Percentiles rank a stretch among this genome's conserved stretches.
phyloP scores from a whole-genome alignment of 1,140 invertebrate genomes.

The Bombus difficillimus region DNA sequence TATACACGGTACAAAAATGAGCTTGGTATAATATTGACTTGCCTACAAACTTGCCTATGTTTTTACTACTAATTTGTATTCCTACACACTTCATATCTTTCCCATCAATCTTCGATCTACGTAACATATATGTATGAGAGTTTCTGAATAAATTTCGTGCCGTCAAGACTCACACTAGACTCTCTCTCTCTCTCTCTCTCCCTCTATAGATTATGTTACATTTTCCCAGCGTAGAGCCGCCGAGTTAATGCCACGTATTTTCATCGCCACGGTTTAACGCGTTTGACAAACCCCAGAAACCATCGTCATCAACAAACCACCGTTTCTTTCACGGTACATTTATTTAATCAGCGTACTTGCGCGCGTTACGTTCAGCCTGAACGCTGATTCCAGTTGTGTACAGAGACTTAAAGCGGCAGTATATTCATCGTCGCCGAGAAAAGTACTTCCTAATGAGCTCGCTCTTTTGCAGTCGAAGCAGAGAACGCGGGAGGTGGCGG shows the following conservation, averaged over 20 bases:
- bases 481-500: slow-evolving; percentile 13
- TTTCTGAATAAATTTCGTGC: too few species aligned
- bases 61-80: too few species aligned
- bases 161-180: too few species aligned
- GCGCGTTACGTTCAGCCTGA: not conserved
- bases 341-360: not conserved
- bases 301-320: not conserved
- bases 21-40: too few species aligned
- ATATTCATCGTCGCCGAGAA: slow-evolving; percentile 26
- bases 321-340: not conserved
- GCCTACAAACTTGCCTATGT: too few species aligned
- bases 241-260: not conserved
- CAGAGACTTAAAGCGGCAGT: not conserved
- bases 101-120: too few species aligned
- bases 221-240: not conserved
- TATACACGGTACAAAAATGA: too few species aligned
- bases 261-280: not conserved
- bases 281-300: not conserved
- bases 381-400: not conserved
- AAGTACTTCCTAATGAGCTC: slow-evolving; percentile 54
- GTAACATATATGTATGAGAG: too few species aligned
- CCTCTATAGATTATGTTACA: not conserved
- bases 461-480: slow-evolving; percentile 39
- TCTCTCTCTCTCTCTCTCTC: too few species aligned
- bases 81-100: too few species aligned